phyloP scores from a whole-genome alignment of 2,888 invertebrate genomes.

The Myopa testacea region DNA sequence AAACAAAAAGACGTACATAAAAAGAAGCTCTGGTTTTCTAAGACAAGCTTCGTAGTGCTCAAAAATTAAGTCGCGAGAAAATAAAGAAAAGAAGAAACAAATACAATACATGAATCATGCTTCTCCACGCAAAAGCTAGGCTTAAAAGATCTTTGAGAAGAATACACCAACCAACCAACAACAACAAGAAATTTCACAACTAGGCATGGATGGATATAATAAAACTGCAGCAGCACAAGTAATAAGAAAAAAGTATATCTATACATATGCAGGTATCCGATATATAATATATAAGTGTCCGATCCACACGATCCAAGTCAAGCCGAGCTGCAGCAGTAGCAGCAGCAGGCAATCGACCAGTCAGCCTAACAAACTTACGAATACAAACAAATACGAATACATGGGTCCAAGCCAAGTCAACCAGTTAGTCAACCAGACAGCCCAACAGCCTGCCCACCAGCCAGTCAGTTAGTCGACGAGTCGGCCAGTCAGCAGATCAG shows the following conservation, averaged over 20 bases:
- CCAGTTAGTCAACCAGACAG: constrained; percentile 15
- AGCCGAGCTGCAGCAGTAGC: constrained; percentile 33
- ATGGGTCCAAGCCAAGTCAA: constrained; percentile 31
- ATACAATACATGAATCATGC: constrained; percentile 46
- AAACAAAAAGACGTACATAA: background rate
- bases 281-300: constrained; percentile 36
- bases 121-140: constrained; percentile 26
- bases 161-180: constrained; percentile 39
- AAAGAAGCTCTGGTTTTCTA: constrained; percentile 4
- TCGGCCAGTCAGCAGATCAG: constrained; percentile 14
- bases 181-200: constrained; percentile 45
- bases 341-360: constrained; percentile 47
- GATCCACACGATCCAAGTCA: constrained; percentile 41
- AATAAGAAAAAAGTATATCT: constrained; percentile 19
- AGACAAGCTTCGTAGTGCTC: constrained; percentile 29
- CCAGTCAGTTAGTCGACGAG: constrained; percentile 14
- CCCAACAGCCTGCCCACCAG: constrained; percentile 6
- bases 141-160: constrained; percentile 36
- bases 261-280: constrained; percentile 5
- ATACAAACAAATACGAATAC: constrained; percentile 33
- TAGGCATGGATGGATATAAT: constrained; percentile 44
- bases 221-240: constrained; percentile 45
- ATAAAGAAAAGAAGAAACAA: constrained; percentile 41
- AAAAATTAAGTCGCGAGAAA: constrained; percentile 3
- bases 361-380: constrained; percentile 40